Percentiles rank a stretch among this genome's conserved stretches.
Evolutionary conservation across 2,113 vertebrate genomes (phyloP).

Genomic region (Hippopotamus amphibius): DNA sequence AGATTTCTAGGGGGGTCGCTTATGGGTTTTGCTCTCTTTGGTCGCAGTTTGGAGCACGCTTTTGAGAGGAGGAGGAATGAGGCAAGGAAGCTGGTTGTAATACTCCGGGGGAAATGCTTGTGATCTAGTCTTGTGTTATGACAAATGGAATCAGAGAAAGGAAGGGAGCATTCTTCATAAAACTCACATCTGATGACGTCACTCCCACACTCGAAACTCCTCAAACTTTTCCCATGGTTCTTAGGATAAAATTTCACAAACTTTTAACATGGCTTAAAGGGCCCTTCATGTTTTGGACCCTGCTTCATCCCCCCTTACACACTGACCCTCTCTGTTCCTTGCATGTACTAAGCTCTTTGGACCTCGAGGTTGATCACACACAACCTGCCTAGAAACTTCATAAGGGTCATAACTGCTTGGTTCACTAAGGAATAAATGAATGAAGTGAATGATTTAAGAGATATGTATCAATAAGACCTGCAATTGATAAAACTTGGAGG

Average conservation of each 20-base stretch:
- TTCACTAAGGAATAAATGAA: not conserved
- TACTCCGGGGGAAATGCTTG: not conserved
- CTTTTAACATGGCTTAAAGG: not conserved
- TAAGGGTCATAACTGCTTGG: not conserved
- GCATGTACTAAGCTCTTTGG: not conserved
- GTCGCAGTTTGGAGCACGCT: not conserved
- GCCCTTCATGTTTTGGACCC: not conserved
- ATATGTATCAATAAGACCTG: not conserved
- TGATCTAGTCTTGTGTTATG: not conserved
- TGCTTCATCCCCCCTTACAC: not conserved
- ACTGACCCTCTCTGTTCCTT: not conserved
- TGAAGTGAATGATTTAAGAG: not conserved
- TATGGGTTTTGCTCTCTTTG: not conserved
- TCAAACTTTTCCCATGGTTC: not conserved
- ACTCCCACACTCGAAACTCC: not conserved
- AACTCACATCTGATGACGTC: not conserved
- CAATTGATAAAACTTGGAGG: not conserved
- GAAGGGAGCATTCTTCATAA: not conserved
- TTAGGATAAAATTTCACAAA: constrained; percentile 51
- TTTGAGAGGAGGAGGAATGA: not conserved
- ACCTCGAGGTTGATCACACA: not conserved
- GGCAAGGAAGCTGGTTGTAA: not conserved
- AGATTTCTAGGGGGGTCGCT: not conserved
- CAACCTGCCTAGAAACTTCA: not conserved
- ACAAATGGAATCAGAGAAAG: not conserved